These are phyloP conservation scores for Glossophaga mutica DNA, from an alignment of 2,797 vertebrate species.

Conservation along the genomic window DNA sequence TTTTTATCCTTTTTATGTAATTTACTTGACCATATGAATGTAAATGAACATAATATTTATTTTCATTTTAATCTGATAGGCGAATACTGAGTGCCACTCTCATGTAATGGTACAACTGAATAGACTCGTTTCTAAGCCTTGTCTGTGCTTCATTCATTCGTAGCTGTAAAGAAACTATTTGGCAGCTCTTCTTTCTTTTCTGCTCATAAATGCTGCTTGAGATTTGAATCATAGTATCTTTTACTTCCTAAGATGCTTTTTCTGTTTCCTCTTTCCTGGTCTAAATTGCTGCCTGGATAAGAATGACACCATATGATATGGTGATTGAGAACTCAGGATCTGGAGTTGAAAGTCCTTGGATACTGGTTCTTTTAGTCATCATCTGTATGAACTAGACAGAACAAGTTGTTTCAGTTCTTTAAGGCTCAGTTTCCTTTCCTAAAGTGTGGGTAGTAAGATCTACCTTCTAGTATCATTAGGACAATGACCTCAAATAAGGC, in stretches of 20 bases:
- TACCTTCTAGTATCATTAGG: not conserved
- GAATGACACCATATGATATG: not conserved
- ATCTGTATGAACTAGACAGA: not conserved
- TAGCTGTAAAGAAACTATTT: not conserved
- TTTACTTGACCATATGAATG: not conserved
- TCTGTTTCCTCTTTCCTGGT: not conserved
- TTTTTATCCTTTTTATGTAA: not conserved
- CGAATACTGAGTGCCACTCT: not conserved
- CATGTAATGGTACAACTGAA: not conserved
- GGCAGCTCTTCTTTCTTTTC: not conserved
- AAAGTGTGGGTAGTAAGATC: not conserved
- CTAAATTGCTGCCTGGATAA: not conserved
- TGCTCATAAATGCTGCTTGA: not conserved
- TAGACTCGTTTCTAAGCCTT: not conserved
- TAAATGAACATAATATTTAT: not conserved
- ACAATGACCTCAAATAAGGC: not conserved
- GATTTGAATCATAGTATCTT: not conserved
- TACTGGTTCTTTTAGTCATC: not conserved
- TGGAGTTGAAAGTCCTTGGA: not conserved
- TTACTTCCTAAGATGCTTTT: not conserved
- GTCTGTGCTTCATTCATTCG: not conserved
- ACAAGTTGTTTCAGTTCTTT: not conserved
- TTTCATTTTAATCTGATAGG: not conserved
- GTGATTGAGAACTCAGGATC: not conserved
- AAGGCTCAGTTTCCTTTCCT: not conserved